Percentiles rank a stretch among this genome's conserved stretches.
phyloP scores from a whole-genome alignment of 2,888 invertebrate species.

The Cepaea hortensis region DNA sequence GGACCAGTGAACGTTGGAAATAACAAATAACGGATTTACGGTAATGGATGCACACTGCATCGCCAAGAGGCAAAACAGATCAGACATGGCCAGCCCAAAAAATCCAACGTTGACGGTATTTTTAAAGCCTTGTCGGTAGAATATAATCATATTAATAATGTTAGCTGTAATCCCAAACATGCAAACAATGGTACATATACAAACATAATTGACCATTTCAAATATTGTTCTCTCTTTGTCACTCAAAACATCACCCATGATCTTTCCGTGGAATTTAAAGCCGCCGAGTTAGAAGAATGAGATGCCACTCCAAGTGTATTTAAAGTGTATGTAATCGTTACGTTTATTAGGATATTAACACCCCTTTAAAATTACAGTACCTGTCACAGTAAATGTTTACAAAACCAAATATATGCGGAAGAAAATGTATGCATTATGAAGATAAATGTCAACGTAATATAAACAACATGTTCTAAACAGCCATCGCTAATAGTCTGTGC shows the following conservation, averaged over 20 bases:
- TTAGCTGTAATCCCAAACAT: conserved; percentile 3
- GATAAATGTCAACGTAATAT: no score
- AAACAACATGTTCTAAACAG: no score
- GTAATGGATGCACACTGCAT: background rate
- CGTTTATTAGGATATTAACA: no score
- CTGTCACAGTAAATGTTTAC: no score
- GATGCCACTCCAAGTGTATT: no score
- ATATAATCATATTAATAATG: conserved; percentile 4
- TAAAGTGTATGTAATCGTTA: no score
- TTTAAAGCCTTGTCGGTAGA: conserved; percentile 14
- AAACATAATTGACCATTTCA: background rate
- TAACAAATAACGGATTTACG: background rate
- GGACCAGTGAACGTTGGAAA: background rate
- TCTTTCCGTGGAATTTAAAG: no score
- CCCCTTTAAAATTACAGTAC: no score
- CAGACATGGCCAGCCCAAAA: conserved; percentile 1
- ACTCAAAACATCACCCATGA: background rate
- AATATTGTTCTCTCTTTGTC: background rate
- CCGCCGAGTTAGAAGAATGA: no score
- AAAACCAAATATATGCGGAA: no score
- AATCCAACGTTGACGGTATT: conserved; percentile 9
- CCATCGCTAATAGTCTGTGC: no score
- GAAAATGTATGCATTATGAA: no score
- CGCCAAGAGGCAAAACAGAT: background rate
- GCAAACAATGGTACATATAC: background rate